phyloP scores from a whole-genome alignment of 2,888 invertebrate species.

The Scaeva pyrastri region DNA sequence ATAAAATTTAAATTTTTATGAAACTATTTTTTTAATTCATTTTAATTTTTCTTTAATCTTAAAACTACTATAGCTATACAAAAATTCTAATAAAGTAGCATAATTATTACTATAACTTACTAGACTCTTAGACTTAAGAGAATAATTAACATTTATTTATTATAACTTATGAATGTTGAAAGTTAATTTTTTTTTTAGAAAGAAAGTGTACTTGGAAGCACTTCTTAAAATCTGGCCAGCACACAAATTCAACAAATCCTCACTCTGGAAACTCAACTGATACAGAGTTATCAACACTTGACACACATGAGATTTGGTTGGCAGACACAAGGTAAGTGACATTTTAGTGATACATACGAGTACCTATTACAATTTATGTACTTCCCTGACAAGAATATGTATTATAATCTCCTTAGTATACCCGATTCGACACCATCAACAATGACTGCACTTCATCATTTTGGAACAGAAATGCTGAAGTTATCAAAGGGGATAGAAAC shows the following conservation, averaged over 20 bases:
- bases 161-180: no score
- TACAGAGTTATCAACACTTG: slow-evolving; percentile 92
- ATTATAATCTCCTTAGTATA: slow-evolving; percentile 77
- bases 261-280: slow-evolving; percentile 92
- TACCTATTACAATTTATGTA: not conserved
- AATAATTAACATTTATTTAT: no score
- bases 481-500: slow-evolving; percentile 92
- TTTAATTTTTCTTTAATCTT: no score
- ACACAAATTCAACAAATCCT: slow-evolving; percentile 87
- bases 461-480: slow-evolving; percentile 94
- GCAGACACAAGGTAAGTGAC: slow-evolving; percentile 88
- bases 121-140: no score
- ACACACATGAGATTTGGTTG: slow-evolving; percentile 93
- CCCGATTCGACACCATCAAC: slow-evolving; percentile 92
- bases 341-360: no score
- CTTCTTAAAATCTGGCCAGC: slow-evolving; percentile 85
- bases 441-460: slow-evolving; percentile 93
- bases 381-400: not conserved
- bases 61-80: no score
- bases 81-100: no score
- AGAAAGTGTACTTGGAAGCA: slow-evolving; percentile 92
- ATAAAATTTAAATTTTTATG: no score
- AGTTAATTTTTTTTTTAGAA: no score
- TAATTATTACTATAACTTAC: no score
- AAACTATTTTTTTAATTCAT: no score